A percentile compares a stretch with the other conserved stretches of the same genome.
Conservation (phyloP, 92 coral and sea anemone species). For the Zoanthus sansibaricus region DNA sequence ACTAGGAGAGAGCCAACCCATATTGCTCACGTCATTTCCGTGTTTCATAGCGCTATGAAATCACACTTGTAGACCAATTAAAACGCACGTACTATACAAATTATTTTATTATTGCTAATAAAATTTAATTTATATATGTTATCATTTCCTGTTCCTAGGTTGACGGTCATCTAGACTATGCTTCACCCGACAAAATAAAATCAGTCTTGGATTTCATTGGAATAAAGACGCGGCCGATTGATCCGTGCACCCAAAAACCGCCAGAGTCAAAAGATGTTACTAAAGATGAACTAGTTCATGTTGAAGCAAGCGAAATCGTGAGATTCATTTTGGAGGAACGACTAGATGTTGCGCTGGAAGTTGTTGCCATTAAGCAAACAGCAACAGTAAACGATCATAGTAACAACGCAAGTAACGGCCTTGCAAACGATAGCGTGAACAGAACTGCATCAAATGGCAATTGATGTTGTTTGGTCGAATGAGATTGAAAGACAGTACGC, state of each 20-base stretch:
- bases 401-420: not conserved
- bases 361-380: conserved; percentile 30
- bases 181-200: conserved; percentile 69
- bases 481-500: too few relatives aligned
- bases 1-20: too few relatives aligned
- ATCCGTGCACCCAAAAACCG: not conserved
- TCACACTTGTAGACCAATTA: too few relatives aligned
- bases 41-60: too few relatives aligned
- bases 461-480: not conserved
- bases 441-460: not conserved
- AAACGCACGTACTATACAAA: too few relatives aligned
- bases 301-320: conserved; percentile 48
- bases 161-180: conserved; percentile 78
- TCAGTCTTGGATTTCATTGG: conserved; percentile 67
- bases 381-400: not conserved
- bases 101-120: too few relatives aligned
- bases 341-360: conserved; percentile 56
- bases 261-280: not conserved
- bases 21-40: too few relatives aligned
- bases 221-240: conserved; percentile 34
- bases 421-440: not conserved
- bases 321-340: conserved; percentile 64
- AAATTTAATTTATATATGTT: too few relatives aligned
- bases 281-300: not conserved
- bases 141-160: conserved; percentile 34